Evolutionary conservation across 2,797 vertebrate genomes (phyloP), one percentile per base, ranked within the genome.

Genomic region (Babyrousa celebensis): DNA sequence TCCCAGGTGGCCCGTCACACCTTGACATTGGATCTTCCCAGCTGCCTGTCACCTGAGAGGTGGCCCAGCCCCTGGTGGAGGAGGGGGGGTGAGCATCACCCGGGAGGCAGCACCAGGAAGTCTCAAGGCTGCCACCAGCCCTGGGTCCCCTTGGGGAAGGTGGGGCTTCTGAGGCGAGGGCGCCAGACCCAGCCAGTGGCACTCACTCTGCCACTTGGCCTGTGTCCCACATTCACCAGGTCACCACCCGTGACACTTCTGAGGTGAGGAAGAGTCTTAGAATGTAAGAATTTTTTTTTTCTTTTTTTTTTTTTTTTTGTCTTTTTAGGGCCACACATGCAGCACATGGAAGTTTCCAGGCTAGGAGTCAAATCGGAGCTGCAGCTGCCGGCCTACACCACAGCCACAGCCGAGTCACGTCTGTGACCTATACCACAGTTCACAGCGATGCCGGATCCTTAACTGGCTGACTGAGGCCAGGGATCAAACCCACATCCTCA

Each of bases 1-100:
- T 97, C 97, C 97, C 98, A 96, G 97, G 97, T 94, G 85, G 87
- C 96, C 97, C 91, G 98, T 98, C 98, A 98, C 97, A 96, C 98
- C 97, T 97, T 98, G 98, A 98, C 97, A 98, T 95, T 32, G 95
- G 97, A 98, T 97, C 98, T 96, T 91, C 72, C 80, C 96, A 98
- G 97, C 98, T 98, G 98, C 80, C 96, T 10, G 85, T 97, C 98
- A 98, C 96, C 82, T 60, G 97, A 82, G 89, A 95, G 70, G n/a
- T 8, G 21, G 77, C 90, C 12, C 11, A 9, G 65, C 71, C 79
- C 8, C 43, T 5, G 1, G 71, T 36, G 43, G 6, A 1, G 43
- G 43, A 10, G 52, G n/a, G 16, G 67, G 60, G 74, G 21, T 67
- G 58, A 18, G 29, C 2, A 4, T 88, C 83, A 71, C 63, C 21